Evolutionary conservation across 2,888 invertebrate species (phyloP).

Genomic region (Agrilus cyanescens): DNA sequence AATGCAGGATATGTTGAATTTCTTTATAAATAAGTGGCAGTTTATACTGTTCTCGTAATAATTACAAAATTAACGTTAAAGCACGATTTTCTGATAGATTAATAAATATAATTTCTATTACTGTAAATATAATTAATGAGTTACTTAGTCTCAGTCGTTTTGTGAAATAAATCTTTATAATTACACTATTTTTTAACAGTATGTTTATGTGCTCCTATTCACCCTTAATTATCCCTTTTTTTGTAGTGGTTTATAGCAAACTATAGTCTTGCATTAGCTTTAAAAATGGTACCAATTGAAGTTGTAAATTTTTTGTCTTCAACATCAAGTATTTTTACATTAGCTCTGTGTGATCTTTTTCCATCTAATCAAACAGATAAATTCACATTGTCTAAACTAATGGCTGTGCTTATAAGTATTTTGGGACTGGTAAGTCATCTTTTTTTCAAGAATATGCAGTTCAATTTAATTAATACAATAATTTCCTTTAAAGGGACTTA

Average conservation of each 20-base stretch:
- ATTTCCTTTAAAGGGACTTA: conserved; percentile 47
- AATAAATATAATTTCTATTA: no score
- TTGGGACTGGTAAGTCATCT: conserved; percentile 57
- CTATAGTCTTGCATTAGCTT: conserved; percentile 82
- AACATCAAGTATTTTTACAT: conserved; percentile 78
- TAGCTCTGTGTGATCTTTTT: conserved; percentile 76
- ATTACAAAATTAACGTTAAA: no score
- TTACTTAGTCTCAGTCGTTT: no score
- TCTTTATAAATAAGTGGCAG: no score
- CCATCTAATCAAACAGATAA: conserved; percentile 72
- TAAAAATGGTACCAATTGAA: conserved; percentile 71
- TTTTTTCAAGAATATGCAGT: background rate
- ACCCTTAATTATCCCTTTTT: background rate
- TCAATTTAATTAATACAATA: background rate
- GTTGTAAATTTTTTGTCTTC: conserved; percentile 84
- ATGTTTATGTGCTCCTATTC: background rate
- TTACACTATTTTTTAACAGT: no score
- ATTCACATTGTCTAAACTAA: conserved; percentile 74
- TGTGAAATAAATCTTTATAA: no score
- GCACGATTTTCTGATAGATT: no score
- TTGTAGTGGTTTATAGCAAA: conserved; percentile 91
- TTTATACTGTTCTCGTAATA: no score
- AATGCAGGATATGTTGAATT: no score
- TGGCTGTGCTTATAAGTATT: conserved; percentile 68
- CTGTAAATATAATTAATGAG: no score